Percentiles rank a stretch among this genome's conserved stretches.
Conservation (phyloP, 2,797 vertebrate species). For the Erethizon dorsatum region DNA sequence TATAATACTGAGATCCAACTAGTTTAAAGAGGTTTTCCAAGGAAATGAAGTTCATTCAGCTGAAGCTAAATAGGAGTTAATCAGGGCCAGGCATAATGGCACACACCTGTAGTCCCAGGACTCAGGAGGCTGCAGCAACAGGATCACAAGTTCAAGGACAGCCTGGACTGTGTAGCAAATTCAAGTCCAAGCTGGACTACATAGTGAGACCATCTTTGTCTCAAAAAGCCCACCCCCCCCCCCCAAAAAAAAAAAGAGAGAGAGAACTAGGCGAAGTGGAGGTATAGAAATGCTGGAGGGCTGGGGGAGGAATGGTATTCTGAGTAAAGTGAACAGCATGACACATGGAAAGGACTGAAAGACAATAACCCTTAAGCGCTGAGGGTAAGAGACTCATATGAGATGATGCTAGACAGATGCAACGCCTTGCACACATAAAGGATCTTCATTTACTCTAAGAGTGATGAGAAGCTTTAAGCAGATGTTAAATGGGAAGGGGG, state of each 20-base stretch:
- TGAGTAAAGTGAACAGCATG: not conserved
- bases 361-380: not conserved
- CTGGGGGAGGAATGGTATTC: not conserved
- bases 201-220: not conserved
- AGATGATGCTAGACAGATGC: not conserved
- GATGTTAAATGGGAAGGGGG: not conserved
- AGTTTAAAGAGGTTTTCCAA: not conserved
- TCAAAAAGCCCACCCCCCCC: not conserved
- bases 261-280: not conserved
- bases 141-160: not conserved
- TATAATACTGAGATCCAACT: not conserved
- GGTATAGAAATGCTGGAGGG: not conserved
- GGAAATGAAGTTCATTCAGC: not conserved
- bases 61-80: not conserved
- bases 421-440: not conserved
- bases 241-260: not conserved
- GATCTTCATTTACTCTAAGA: not conserved
- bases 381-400: not conserved
- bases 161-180: no score
- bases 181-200: no score
- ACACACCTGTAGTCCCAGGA: not conserved
- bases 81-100: not conserved
- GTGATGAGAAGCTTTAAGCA: not conserved
- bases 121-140: not conserved
- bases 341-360: not conserved